Evolutionary conservation across 2,888 invertebrate species (phyloP).

Genomic region (Caenorhabditis uteleia): DNA sequence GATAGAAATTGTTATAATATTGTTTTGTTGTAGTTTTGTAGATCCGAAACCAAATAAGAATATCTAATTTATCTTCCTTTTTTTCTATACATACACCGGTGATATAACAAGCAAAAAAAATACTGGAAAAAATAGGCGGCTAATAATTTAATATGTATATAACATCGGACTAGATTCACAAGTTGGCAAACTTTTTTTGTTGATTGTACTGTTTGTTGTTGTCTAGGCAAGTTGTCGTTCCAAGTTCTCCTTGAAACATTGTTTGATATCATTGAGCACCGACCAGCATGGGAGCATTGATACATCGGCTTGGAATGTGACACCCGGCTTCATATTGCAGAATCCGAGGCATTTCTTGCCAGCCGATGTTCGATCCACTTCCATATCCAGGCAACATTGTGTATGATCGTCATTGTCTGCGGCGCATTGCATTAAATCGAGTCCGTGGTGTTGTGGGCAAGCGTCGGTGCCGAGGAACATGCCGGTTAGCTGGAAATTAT

Average conservation of each 20-base stretch:
- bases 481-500: conserved; percentile 55
- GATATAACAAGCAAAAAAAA: too few relatives aligned
- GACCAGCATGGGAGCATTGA: conserved; percentile 66
- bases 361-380: conserved; percentile 55
- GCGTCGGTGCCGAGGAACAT: conserved; percentile 68
- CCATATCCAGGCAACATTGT: conserved; percentile 55
- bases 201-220: not conserved
- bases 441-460: conserved; percentile 62
- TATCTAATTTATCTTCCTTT: too few relatives aligned
- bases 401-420: conserved; percentile 65
- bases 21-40: conserved; percentile 16
- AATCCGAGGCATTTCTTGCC: conserved; percentile 66
- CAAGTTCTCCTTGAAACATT: conserved; percentile 62
- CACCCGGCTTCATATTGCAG: conserved; percentile 65
- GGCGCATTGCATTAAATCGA: conserved; percentile 63
- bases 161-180: not conserved
- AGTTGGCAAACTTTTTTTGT: not conserved
- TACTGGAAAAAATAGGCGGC: too few relatives aligned
- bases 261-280: conserved; percentile 63
- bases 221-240: conserved; percentile 37
- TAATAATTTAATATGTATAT: not conserved
- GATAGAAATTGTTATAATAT: conserved; percentile 4
- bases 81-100: too few relatives aligned
- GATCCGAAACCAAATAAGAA: too few relatives aligned
- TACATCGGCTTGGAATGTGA: conserved; percentile 63